These are phyloP conservation scores for Echinops telfairi DNA, from an alignment of 2,113 vertebrate species.

Conservation along the genomic window DNA sequence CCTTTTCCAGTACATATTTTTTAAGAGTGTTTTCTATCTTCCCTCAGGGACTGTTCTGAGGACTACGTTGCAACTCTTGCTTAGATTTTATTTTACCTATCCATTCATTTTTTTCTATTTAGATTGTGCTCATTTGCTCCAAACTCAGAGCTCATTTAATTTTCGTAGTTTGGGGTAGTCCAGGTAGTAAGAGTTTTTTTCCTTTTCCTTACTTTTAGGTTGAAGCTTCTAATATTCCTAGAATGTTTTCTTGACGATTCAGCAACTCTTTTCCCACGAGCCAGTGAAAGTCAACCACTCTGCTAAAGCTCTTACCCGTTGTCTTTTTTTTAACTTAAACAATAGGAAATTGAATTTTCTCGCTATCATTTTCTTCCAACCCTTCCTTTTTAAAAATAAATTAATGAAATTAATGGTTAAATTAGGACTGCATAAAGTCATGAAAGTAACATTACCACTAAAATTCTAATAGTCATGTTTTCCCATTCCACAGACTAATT, in stretches of 20 bases:
- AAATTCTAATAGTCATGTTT: too few relatives aligned
- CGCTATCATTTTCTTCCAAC: neutral
- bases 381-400: constrained; percentile 38
- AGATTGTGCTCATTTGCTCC: neutral
- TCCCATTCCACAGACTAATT: too few relatives aligned
- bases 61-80: neutral
- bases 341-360: neutral
- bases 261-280: neutral
- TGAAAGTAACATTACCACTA: too few relatives aligned
- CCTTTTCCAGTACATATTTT: neutral
- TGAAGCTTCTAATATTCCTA: neutral
- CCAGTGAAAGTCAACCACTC: neutral
- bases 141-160: neutral
- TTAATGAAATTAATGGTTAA: too few relatives aligned
- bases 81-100: neutral
- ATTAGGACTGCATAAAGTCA: too few relatives aligned
- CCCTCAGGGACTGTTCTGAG: neutral
- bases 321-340: neutral
- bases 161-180: neutral
- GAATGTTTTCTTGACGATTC: constrained; percentile 19
- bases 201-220: neutral
- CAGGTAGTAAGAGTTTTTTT: neutral
- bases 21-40: neutral
- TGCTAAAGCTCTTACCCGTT: neutral
- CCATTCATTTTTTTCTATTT: neutral